These are phyloP conservation scores for Megaustenia siamemsis DNA, from an alignment of 2,888 invertebrate species.

Conservation along the genomic window DNA sequence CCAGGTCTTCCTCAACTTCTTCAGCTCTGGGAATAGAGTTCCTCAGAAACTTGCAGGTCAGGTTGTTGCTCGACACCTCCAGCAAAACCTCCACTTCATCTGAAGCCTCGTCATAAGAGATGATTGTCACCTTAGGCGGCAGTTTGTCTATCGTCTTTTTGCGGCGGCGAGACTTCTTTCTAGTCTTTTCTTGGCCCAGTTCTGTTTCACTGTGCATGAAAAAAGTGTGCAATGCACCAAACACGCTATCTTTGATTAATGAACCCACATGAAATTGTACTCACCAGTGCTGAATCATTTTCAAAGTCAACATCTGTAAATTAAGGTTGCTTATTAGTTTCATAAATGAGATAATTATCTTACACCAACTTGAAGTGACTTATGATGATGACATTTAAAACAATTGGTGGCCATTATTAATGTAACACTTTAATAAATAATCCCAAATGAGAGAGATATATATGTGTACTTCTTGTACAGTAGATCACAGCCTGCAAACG, in stretches of 20 bases:
- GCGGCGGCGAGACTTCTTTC: slow-evolving; percentile 72
- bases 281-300: not conserved
- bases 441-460: not conserved
- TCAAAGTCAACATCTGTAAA: not conserved
- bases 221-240: slow-evolving; percentile 39
- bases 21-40: slow-evolving; percentile 90
- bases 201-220: slow-evolving; percentile 71
- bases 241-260: slow-evolving; percentile 13
- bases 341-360: not conserved
- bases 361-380: not conserved
- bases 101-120: slow-evolving; percentile 84
- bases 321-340: not conserved
- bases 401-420: slow-evolving; percentile 9
- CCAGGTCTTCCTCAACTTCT: slow-evolving; percentile 94
- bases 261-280: slow-evolving; percentile 24
- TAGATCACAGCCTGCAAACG: not conserved
- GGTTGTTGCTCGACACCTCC: slow-evolving; percentile 93
- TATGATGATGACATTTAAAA: no score
- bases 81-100: slow-evolving; percentile 94
- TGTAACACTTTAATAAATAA: not conserved
- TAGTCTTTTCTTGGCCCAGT: slow-evolving; percentile 68
- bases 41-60: slow-evolving; percentile 95
- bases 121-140: slow-evolving; percentile 85
- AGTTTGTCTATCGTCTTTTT: slow-evolving; percentile 77
- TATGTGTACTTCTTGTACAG: not conserved